phyloP scores from a whole-genome alignment of 2,888 invertebrate genomes.

The Sesia apiformis region DNA sequence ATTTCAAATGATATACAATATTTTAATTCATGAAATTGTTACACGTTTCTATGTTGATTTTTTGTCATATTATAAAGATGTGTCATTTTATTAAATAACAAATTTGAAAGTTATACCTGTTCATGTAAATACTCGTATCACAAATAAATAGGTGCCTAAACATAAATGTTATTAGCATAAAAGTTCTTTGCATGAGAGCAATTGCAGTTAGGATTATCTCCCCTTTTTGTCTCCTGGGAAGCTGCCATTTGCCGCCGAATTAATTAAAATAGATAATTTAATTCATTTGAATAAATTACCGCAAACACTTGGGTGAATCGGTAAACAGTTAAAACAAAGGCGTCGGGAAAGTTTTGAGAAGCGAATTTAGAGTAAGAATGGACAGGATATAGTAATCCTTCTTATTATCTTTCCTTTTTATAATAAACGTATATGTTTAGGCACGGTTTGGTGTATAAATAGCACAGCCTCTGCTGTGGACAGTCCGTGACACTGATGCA shows the following conservation, averaged over 20 bases:
- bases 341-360: neutral
- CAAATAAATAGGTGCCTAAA: slow-evolving; percentile 9
- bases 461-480: too few relatives aligned
- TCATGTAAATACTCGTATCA: neutral
- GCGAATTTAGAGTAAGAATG: neutral
- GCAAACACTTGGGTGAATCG: neutral
- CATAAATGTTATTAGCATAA: slow-evolving; percentile 18
- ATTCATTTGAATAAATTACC: slow-evolving; percentile 19
- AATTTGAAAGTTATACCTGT: neutral
- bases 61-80: too few relatives aligned
- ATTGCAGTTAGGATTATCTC: slow-evolving; percentile 11
- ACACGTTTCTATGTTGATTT: too few relatives aligned
- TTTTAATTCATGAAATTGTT: too few relatives aligned
- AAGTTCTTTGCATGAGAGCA: slow-evolving; percentile 27
- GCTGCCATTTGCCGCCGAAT: slow-evolving; percentile 26
- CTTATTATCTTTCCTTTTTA: too few relatives aligned
- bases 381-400: too few relatives aligned
- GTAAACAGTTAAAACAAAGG: neutral
- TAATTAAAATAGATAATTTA: slow-evolving; percentile 44
- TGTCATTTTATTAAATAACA: too few relatives aligned
- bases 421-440: too few relatives aligned
- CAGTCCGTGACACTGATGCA: too few relatives aligned
- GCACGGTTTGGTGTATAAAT: too few relatives aligned
- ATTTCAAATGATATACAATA: too few relatives aligned
- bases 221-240: slow-evolving; percentile 20